Evolutionary conservation across 2,113 vertebrate species (phyloP), one percentile per base, ranked within the genome.

Genomic region (Corythaixoides concolor): DNA sequence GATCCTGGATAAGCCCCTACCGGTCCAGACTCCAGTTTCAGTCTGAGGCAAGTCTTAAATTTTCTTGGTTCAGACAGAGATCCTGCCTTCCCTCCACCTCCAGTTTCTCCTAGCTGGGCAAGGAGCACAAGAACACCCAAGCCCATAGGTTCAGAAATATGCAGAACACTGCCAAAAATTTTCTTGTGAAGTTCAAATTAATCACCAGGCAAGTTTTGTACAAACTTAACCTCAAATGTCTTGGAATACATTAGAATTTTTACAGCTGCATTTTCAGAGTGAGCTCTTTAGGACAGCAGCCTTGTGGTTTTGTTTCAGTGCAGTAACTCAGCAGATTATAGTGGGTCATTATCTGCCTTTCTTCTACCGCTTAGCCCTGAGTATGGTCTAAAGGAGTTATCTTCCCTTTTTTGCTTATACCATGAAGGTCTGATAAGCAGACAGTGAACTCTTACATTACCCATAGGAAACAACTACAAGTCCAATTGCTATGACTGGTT

Each of bases 141-240:
- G 41, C 88, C 76, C 80, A 88, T 80, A 79, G 63, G 64, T 24
- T 83, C 3, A 94, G 62, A 72, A 93, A 83, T 66, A 37, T n/a
- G 16, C 22, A 89, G 62, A 90, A 87, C 66, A 45, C 76, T 82
- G 86, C 91, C 74, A 92, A 91, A 94, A 94, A 58, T 60, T 24
- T 63, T 64, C 67, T 79, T 78, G 28, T 55, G 55, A 92, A 87
- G 80, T 75, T 92, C 73, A 82, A 72, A 89, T 91, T 87, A 93
- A 81, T 89, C 87, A 87, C 62, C 62, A 79, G 67, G 49, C 83
- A 85, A 73, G 68, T 88, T 92, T 64, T 74, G 37, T 73, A 66
- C 45, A 85, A 95, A 79, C 50, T 79, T 97, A 82, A 92, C 93
- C 84, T 96, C 69, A 74, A 95, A 92, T 88, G 77, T 64, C 77